A percentile compares a stretch with the other conserved stretches of the same genome.
These are phyloP conservation scores for Tragelaphus scriptus DNA, from an alignment of 2,113 vertebrate genomes.

Conservation along the genomic window DNA sequence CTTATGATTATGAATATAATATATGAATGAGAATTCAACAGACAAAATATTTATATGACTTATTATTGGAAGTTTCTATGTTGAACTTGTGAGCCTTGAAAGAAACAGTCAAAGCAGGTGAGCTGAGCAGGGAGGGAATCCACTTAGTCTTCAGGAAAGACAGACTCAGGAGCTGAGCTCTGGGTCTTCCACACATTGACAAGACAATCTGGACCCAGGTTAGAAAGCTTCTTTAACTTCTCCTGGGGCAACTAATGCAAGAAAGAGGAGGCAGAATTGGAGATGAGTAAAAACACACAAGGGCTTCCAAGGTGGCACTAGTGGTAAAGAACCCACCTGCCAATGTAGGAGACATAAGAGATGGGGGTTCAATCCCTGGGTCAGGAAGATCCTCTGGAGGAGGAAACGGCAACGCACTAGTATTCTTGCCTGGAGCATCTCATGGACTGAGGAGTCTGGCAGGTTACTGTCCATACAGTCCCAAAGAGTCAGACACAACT, in stretches of 20 bases:
- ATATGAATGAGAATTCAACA: neutral
- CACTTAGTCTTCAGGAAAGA: rapidly evolving
- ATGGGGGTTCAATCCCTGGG: neutral
- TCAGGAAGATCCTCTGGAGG: neutral
- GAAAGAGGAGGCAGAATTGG: neutral
- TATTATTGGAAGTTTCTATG: neutral
- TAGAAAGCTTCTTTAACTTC: neutral
- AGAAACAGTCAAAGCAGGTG: neutral
- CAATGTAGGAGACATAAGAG: neutral
- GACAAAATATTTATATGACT: neutral
- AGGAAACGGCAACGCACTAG: neutral
- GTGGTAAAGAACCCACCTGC: neutral
- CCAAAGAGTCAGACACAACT: neutral
- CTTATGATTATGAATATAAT: neutral
- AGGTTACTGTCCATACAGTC: neutral
- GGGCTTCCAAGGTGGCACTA: neutral
- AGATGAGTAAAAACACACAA: neutral
- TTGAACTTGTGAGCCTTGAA: neutral
- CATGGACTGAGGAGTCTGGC: neutral
- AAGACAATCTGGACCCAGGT: neutral
- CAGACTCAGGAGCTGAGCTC: too few species aligned
- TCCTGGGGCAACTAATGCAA: neutral
- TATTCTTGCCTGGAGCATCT: neutral
- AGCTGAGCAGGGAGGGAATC: neutral
- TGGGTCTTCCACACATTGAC: neutral